Base-by-base conservation (phyloP, 2,888 invertebrate species). In the Phengaris alcon region DNA sequence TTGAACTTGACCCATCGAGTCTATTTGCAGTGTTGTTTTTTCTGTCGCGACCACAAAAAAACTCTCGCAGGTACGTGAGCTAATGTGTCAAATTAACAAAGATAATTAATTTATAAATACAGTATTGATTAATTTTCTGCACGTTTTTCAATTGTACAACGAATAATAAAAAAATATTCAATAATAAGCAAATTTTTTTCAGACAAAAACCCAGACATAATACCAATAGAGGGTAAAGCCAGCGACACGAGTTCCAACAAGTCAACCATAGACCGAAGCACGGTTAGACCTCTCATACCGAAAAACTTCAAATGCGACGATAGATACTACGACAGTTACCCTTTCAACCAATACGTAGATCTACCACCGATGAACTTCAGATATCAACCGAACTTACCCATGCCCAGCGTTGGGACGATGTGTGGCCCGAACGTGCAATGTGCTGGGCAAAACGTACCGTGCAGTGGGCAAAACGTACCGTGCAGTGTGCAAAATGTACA, bases 161-260 rank as follows among this genome's bases (percentile, higher is more conserved):
- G 54, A 46, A 51, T 7, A 46, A 51, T 7, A n/a, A n/a, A 15
- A 44, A 73, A 51, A 48, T 48, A 8, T 48, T 22, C 22, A 22
- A 6, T 7, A 48, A 1, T 9, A 1, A 10, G 8, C 22, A 22
- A 13, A 51, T 35, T 73, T 54, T 72, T 75, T 76, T 35, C 89
- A 92, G 94, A 94, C 77, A 94, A 93, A 85, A 94, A 93, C 77
- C 93, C 93, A 0, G 94, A 93, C 80, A 93, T 93, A 77, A 93
- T 94, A 79, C 93, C 93, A 0, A 79, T 93, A 68, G 93, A 93
- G 79, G 91, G 92, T 0, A 93, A 94, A 87, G 88, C 91, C 80
- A 91, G 89, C 74, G 93, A 93, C 81, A 92, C 85, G 76, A 91
- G 91, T 75, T 92, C 93, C 0, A 91, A 91, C 82, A 92, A 91